Percentiles rank a stretch among this genome's conserved stretches.
Conservation (phyloP, 2,888 invertebrate genomes). For the Drosophila mettleri region DNA sequence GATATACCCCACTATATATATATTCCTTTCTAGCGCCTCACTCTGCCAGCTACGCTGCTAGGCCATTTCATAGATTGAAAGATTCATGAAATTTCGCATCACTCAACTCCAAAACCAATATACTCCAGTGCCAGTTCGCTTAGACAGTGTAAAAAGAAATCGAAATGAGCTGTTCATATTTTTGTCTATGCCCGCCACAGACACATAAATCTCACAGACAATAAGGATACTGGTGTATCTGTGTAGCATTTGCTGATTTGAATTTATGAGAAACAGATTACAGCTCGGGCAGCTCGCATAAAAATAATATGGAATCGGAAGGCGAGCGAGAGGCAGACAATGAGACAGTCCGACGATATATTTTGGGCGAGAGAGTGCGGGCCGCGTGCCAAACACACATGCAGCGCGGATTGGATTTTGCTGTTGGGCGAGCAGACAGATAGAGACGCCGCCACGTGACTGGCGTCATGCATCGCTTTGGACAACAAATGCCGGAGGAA, state of each 20-base stretch:
- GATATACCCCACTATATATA: background rate
- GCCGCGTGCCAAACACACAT: slow-evolving; percentile 52
- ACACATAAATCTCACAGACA: slow-evolving; percentile 82
- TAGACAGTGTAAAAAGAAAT: slow-evolving; percentile 13
- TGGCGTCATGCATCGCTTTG: slow-evolving; percentile 42
- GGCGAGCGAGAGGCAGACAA: slow-evolving; percentile 35
- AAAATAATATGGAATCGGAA: slow-evolving; percentile 14
- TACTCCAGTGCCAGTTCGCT: background rate
- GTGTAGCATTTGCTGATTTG: slow-evolving; percentile 66
- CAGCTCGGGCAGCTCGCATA: slow-evolving; percentile 46
- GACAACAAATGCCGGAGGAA: slow-evolving; percentile 57
- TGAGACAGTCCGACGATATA: slow-evolving; percentile 30
- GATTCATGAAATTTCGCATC: no score
- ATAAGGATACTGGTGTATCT: slow-evolving; percentile 37
- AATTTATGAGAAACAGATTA: slow-evolving; percentile 84
- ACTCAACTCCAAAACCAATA: background rate
- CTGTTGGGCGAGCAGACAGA: slow-evolving; percentile 4
- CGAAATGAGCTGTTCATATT: slow-evolving; percentile 70
- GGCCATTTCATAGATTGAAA: no score
- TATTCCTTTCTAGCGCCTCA: no score
- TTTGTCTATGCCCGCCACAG: slow-evolving; percentile 64
- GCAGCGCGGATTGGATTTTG: slow-evolving; percentile 12
- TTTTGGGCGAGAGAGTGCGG: slow-evolving; percentile 28
- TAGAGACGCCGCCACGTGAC: slow-evolving; percentile 47
- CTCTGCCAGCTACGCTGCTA: no score